phyloP scores from a whole-genome alignment of 2,888 invertebrate genomes.

The Gastracanthus pulcherrimus region DNA sequence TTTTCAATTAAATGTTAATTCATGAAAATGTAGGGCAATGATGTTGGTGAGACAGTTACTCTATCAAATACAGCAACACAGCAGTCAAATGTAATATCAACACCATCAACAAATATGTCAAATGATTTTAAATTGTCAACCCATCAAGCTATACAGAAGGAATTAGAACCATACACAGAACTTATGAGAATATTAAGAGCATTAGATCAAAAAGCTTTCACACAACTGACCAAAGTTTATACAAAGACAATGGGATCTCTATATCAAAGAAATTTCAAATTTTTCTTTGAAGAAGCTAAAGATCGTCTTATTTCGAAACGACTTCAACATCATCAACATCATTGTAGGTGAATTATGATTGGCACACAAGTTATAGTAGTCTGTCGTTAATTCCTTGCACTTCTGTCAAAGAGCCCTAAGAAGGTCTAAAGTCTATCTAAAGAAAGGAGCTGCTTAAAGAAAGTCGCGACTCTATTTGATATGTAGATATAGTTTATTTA shows the following conservation, averaged over 20 bases:
- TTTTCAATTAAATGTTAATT: neutral
- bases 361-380: neutral
- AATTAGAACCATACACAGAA: constrained; percentile 91
- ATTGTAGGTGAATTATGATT: constrained; percentile 43
- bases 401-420: too few species aligned
- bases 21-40: constrained; percentile 80
- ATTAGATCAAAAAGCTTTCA: constrained; percentile 90
- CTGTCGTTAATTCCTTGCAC: too few species aligned
- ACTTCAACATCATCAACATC: constrained; percentile 63
- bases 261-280: constrained; percentile 91
- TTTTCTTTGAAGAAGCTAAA: constrained; percentile 86
- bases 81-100: constrained; percentile 44
- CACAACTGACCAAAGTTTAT: constrained; percentile 90
- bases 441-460: too few species aligned
- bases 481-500: too few species aligned
- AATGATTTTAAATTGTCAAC: constrained; percentile 85
- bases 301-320: constrained; percentile 71
- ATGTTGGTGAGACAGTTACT: constrained; percentile 81
- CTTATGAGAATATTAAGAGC: constrained; percentile 95
- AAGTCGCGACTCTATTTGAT: too few species aligned
- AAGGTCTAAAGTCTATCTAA: too few species aligned
- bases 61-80: constrained; percentile 20
- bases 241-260: constrained; percentile 90
- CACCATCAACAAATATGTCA: constrained; percentile 60
- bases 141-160: constrained; percentile 89